Evolutionary conservation across 2,797 vertebrate species (phyloP).

Genomic region (Sebastolobus alascanus): DNA sequence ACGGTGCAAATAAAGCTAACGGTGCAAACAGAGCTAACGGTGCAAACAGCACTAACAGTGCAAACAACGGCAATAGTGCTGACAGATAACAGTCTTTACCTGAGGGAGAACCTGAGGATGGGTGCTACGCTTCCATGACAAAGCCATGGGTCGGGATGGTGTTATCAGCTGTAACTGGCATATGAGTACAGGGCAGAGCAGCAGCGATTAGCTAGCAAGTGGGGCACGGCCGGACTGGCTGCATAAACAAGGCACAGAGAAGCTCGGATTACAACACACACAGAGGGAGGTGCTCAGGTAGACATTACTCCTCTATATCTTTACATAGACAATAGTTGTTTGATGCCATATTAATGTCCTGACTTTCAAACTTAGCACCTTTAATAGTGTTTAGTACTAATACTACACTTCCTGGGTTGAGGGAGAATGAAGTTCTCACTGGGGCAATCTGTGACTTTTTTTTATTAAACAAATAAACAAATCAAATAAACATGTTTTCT

Average conservation of each 20-base stretch:
- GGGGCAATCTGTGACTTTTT: not conserved
- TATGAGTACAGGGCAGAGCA: not conserved
- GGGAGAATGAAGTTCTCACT: not conserved
- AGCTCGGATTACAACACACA: no score
- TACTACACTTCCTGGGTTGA: not conserved
- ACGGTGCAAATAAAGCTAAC: no score
- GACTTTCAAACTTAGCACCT: no score
- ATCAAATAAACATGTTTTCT: not conserved
- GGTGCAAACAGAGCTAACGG: not conserved
- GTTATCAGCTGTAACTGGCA: not conserved
- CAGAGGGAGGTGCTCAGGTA: no score
- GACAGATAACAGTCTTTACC: not conserved
- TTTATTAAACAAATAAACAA: not conserved
- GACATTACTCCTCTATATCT: no score
- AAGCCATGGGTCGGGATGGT: not conserved
- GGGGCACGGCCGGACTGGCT: no score
- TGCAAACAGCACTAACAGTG: not conserved
- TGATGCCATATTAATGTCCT: no score
- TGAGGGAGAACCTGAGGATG: not conserved
- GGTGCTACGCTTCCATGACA: not conserved
- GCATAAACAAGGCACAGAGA: no score
- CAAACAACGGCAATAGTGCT: not conserved
- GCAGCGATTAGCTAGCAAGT: no score
- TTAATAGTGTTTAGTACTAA: not conserved
- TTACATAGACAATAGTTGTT: no score